These are phyloP conservation scores for Borostomias antarcticus DNA, from an alignment of 2,797 vertebrate genomes.

Conservation along the genomic window DNA sequence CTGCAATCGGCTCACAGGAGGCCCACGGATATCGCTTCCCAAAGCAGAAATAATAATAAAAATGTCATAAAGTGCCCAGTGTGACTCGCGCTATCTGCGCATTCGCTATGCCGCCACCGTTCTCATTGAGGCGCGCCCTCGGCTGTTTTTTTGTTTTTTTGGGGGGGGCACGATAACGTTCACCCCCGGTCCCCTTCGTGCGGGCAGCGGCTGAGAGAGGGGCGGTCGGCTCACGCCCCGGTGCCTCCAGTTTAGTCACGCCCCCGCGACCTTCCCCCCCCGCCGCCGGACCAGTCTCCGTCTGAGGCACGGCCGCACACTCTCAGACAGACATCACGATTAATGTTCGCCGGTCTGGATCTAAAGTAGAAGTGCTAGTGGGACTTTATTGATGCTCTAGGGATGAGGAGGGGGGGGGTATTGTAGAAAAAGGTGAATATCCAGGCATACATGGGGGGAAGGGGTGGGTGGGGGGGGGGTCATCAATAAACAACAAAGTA, in stretches of 20 bases:
- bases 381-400: no score
- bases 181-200: conserved; percentile 34
- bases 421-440: no score
- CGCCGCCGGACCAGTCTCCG: background rate
- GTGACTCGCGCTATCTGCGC: conserved; percentile 53
- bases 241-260: background rate
- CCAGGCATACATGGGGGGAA: no score
- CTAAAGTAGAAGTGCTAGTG: no score
- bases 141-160: no score
- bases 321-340: no score
- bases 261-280: no score
- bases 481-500: no score
- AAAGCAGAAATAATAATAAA: conserved; percentile 52
- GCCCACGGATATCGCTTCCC: conserved; percentile 51
- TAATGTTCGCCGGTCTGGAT: no score
- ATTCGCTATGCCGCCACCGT: conserved; percentile 38
- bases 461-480: no score
- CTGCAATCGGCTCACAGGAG: conserved; percentile 59
- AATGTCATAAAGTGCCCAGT: conserved; percentile 55
- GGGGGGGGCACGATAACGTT: conserved; percentile 9
- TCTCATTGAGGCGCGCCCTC: conserved; percentile 48
- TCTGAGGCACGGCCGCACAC: background rate
- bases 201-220: conserved; percentile 15
- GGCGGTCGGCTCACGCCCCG: background rate
- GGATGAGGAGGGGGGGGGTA: no score